Evolutionary conservation across 2,797 vertebrate species (phyloP).

Genomic region (Liasis olivaceus): DNA sequence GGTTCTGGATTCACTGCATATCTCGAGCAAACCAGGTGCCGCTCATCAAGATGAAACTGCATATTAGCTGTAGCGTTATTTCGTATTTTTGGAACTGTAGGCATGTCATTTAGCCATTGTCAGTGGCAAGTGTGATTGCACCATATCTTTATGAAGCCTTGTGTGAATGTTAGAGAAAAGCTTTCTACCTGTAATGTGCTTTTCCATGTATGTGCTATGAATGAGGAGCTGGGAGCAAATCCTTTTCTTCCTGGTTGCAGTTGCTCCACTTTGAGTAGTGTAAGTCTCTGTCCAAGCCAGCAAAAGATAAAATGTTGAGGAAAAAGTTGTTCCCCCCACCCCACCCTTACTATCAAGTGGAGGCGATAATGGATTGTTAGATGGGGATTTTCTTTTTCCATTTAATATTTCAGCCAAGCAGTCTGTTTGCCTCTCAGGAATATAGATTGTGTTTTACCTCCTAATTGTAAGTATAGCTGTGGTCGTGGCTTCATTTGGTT

Average conservation of each 20-base stretch:
- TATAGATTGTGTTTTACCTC: neutral
- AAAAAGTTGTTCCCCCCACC: too few relatives aligned
- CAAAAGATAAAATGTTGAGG: neutral
- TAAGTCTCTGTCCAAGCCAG: neutral
- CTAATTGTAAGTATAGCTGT: neutral
- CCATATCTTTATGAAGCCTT: neutral
- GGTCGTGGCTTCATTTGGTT: neutral
- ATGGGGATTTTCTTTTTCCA: neutral
- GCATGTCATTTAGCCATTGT: neutral
- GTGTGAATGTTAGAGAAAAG: neutral
- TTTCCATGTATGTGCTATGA: neutral
- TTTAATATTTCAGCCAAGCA: neutral
- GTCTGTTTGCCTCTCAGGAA: neutral
- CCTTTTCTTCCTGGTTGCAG: neutral
- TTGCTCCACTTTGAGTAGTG: neutral
- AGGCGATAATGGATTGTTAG: neutral
- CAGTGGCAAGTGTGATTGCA: neutral
- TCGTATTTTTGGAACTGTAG: neutral
- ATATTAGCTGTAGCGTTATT: neutral
- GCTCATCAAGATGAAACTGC: slow-evolving; percentile 31
- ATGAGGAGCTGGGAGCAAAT: neutral
- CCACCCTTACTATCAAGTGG: neutral
- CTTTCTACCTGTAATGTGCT: neutral
- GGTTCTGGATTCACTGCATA: neutral
- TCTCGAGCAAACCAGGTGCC: slow-evolving; percentile 43